phyloP scores from a whole-genome alignment of 1,140 invertebrate species.

The Maniola jurtina region DNA sequence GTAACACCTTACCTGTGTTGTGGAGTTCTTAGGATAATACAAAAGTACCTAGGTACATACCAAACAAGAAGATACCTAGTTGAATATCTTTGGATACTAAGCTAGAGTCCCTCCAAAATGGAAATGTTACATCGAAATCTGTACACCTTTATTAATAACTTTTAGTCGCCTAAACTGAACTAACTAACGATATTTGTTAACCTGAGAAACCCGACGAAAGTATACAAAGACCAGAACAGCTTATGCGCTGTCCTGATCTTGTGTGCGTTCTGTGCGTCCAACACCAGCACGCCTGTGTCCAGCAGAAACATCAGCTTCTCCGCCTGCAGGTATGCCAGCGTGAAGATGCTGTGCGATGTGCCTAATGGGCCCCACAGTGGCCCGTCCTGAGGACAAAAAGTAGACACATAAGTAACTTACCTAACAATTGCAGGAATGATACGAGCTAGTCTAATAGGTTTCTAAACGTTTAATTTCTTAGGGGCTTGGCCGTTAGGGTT shows the following conservation, averaged over 20 bases:
- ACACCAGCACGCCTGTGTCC: constrained; percentile 50
- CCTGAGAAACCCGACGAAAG: constrained; percentile 62
- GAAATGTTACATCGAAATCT: too few relatives aligned
- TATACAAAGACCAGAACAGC: constrained; percentile 56
- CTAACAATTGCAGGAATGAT: too few relatives aligned
- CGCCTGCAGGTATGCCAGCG: constrained; percentile 57
- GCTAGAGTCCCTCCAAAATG: too few relatives aligned
- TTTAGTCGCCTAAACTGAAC: neutral
- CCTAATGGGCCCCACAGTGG: constrained; percentile 59
- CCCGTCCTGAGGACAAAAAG: constrained; percentile 49
- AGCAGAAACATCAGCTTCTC: constrained; percentile 63
- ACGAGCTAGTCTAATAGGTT: too few relatives aligned
- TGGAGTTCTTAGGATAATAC: too few relatives aligned
- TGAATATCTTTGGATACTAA: too few relatives aligned
- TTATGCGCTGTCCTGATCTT: constrained; percentile 58
- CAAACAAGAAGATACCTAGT: too few relatives aligned
- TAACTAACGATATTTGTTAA: constrained; percentile 15
- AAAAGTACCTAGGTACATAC: too few relatives aligned
- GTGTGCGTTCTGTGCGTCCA: constrained; percentile 41
- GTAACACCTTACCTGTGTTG: too few relatives aligned
- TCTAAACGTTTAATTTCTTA: too few relatives aligned
- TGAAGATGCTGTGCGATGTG: constrained; percentile 46
- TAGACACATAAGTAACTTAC: too few relatives aligned
- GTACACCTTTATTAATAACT: neutral
- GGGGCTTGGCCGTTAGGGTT: too few relatives aligned